Conservation (phyloP, 1,140 invertebrate species). For the Microplitis demolitor region DNA sequence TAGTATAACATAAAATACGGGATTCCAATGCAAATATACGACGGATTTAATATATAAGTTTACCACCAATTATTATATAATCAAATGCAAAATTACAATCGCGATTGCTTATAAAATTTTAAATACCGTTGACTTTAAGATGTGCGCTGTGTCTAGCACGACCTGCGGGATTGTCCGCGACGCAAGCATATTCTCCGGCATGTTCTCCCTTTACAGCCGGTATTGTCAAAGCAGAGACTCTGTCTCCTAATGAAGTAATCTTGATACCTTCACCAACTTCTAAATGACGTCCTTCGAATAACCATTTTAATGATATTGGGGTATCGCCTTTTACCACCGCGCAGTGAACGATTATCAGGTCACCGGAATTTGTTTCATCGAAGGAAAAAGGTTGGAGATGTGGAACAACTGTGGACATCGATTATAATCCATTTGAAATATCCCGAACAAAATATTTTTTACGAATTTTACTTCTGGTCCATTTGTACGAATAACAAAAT, state of each 20-base stretch:
- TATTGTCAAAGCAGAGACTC: slow-evolving; percentile 61
- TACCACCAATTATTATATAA: not conserved
- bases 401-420: slow-evolving; percentile 51
- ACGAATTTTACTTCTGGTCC: too few species aligned
- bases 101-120: not conserved
- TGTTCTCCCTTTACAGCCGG: slow-evolving; percentile 61
- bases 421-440: not conserved
- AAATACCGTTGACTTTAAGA: slow-evolving; percentile 63
- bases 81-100: not conserved
- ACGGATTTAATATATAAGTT: not conserved
- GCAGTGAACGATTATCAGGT: slow-evolving; percentile 70
- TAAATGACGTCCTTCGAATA: slow-evolving; percentile 60
- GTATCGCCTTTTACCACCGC: slow-evolving; percentile 76
- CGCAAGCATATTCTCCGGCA: slow-evolving; percentile 77
- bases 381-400: slow-evolving; percentile 59
- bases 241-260: slow-evolving; percentile 65
- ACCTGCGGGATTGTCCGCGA: slow-evolving; percentile 72
- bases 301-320: slow-evolving; percentile 74
- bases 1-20: not conserved
- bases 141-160: slow-evolving; percentile 65
- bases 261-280: slow-evolving; percentile 62
- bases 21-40: not conserved
- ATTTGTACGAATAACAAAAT: too few species aligned
- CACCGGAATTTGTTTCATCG: slow-evolving; percentile 62
- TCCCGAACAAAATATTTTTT: not conserved